Base-by-base conservation (phyloP, 2,888 invertebrate genomes). In the Diarsia rubi region DNA sequence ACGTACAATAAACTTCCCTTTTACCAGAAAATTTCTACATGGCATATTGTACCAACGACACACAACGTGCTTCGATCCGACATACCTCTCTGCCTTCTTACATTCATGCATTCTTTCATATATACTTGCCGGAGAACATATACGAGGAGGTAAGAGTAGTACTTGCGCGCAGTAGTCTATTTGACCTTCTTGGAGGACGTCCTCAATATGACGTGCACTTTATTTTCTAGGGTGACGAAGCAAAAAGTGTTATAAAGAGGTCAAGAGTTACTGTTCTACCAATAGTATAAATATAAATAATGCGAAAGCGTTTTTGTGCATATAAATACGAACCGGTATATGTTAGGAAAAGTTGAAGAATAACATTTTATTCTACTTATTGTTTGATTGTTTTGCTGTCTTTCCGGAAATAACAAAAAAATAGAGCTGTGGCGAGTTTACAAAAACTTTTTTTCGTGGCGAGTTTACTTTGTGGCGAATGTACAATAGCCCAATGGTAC, bases 111-210 rank as follows among this genome's bases (percentile, higher is more conserved):
- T 57, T 82, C 79, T 52, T 60, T 54, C 19, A 24, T 42, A 16
- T 62, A 16, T 62, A 42, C 62, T 62, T 62, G n/a, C 42, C 14
- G n/a, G 8, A 24, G 62, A 42, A 42, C 42, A 42, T 62, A 24
- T 21, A 52, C n/a, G 9, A 14, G 24, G 8, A n/a, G n/a, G 14
- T 59, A 42, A 27, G 42, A 14, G n/a, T 14, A n/a, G 62, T 77
- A 44, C 42, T n/a, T 44, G 42, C 3, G 65, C 63, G 12, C 59
- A 54, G 49, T 19, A 37, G 62, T 68, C 21, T 60, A 19, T 72
- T 44, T 31, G 83, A 83, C 79, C 79, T 79, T 71, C 79, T 82
- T 79, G 79, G 37, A 79, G 83, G 79, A 54, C 83, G 64, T n/a
- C 59, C 63, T 69, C 54, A 67, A 64, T 59, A 47, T 24, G 54